phyloP scores from a whole-genome alignment of 2,888 invertebrate species.

The Hecatera dysodea region DNA sequence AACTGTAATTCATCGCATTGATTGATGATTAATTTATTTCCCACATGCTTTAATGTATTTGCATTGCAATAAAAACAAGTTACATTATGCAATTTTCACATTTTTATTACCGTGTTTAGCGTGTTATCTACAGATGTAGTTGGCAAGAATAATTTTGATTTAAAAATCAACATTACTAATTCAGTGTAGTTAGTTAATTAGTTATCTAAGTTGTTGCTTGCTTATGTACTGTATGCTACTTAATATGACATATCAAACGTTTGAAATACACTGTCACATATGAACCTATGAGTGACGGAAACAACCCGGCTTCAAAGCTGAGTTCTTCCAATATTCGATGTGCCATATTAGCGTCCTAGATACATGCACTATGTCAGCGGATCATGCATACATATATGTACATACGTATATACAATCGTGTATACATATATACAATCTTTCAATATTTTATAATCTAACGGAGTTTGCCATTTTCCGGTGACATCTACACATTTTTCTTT shows the following conservation, averaged over 20 bases:
- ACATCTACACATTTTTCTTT: slow-evolving; percentile 53
- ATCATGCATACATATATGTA: too few species aligned
- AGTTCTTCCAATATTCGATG: slow-evolving; percentile 1
- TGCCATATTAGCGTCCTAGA: slow-evolving; percentile 3
- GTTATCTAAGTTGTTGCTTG: slow-evolving; percentile 30
- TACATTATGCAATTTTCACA: background rate
- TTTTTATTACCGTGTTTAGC: background rate
- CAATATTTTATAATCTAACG: too few species aligned
- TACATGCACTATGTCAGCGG: too few species aligned
- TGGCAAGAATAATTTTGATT: slow-evolving; percentile 8
- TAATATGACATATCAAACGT: slow-evolving; percentile 15
- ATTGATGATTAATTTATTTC: background rate
- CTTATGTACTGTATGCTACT: background rate
- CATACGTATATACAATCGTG: too few species aligned
- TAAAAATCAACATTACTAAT: background rate
- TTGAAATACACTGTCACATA: background rate
- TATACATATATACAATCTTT: too few species aligned
- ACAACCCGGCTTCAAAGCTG: background rate
- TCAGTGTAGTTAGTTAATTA: slow-evolving; percentile 9
- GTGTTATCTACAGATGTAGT: slow-evolving; percentile 4
- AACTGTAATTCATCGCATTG: background rate
- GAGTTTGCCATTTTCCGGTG: too few species aligned
- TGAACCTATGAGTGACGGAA: background rate
- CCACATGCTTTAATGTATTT: slow-evolving; percentile 1
- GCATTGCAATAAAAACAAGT: slow-evolving; percentile 10